Percentiles rank a stretch among this genome's conserved stretches.
Conservation (phyloP, 2,888 invertebrate species). For the Acrobasis suavella region DNA sequence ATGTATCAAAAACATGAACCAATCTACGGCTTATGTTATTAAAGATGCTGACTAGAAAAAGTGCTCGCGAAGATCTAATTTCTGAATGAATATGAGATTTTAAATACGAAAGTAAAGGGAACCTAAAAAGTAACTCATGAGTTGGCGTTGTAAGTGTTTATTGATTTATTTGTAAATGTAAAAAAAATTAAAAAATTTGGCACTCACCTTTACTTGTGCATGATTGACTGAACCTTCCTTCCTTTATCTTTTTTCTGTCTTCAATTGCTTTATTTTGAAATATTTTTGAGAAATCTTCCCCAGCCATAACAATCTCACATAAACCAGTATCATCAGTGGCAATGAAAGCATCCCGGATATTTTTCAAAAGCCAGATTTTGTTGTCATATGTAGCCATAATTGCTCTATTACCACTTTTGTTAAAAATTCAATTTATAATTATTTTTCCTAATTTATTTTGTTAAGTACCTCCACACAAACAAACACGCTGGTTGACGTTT, state of each 20-base stretch:
- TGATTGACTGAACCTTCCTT: conserved; percentile 56
- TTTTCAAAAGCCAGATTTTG: conserved; percentile 94
- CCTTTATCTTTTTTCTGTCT: conserved; percentile 62
- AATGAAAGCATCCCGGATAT: conserved; percentile 96
- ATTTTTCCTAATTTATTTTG: conserved; percentile 4
- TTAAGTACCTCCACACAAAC: neutral
- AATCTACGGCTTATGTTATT: too few relatives aligned
- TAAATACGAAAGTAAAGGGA: neutral
- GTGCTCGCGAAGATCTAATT: too few relatives aligned
- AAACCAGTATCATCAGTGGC: conserved; percentile 97
- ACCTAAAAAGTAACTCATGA: neutral
- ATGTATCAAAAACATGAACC: too few relatives aligned
- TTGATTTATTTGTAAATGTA: neutral
- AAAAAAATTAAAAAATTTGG: neutral
- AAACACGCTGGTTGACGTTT: neutral
- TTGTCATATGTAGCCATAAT: conserved; percentile 97
- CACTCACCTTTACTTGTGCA: conserved; percentile 56
- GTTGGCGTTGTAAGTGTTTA: neutral
- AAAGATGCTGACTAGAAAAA: too few relatives aligned
- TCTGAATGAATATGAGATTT: too few relatives aligned
- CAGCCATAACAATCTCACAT: conserved; percentile 95
- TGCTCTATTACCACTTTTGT: neutral
- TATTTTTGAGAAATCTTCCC: conserved; percentile 88
- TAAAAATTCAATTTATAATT: neutral
- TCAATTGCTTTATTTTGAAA: conserved; percentile 73